A percentile compares a stretch with the other conserved stretches of the same genome.
Evolutionary conservation across 2,888 invertebrate species (phyloP).

Genomic region (Harpagoxenus sublaevis): DNA sequence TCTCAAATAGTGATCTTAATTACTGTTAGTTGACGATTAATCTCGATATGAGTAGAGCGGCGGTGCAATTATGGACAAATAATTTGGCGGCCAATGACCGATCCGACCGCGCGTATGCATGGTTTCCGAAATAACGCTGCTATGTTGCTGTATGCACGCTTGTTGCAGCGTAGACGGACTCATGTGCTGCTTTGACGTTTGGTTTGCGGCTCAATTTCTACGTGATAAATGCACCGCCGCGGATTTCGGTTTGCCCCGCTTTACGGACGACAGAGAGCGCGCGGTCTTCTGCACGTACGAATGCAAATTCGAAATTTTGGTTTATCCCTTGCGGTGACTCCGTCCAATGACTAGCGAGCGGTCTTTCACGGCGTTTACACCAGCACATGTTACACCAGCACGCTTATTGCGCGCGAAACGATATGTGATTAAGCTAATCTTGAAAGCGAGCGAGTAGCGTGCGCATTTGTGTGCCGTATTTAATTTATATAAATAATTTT

Average conservation of each 20-base stretch:
- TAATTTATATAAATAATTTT: constrained; percentile 21
- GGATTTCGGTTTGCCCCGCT: constrained; percentile 6
- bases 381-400: constrained; percentile 20
- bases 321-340: constrained; percentile 32
- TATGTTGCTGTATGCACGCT: neutral
- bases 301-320: constrained; percentile 50
- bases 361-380: constrained; percentile 1
- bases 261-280: constrained; percentile 2
- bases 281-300: constrained; percentile 41
- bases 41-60: neutral
- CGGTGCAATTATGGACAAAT: constrained; percentile 15
- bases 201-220: constrained; percentile 54
- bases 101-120: neutral
- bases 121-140: constrained; percentile 28
- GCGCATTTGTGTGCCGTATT: neutral
- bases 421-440: constrained; percentile 18
- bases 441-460: neutral
- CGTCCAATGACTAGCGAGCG: neutral
- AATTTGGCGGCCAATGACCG: constrained; percentile 8
- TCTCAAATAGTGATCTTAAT: neutral
- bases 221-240: constrained; percentile 48
- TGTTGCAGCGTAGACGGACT: constrained; percentile 19
- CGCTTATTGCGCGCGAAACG: constrained; percentile 16
- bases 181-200: constrained; percentile 51
- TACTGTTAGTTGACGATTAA: neutral